A percentile compares a stretch with the other conserved stretches of the same genome.
phyloP scores from a whole-genome alignment of 2,797 vertebrate species.

The Sebastes flavidus region DNA sequence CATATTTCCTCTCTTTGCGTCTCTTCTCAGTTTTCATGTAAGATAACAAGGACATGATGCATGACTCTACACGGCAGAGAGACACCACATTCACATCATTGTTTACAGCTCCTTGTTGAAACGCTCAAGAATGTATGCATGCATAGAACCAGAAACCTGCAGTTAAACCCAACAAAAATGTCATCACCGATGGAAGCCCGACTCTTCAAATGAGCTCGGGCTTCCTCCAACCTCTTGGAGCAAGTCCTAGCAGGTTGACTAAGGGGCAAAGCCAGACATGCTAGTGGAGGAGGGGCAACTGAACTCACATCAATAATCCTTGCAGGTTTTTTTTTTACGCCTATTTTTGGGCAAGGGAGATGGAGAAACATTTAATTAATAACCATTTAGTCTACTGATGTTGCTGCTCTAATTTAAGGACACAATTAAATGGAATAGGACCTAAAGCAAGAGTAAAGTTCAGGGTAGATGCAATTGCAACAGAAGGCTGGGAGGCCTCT shows the following conservation, averaged over 20 bases:
- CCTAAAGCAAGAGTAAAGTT: conserved; percentile 11
- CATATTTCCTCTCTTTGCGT: not conserved
- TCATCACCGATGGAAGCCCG: conserved; percentile 56
- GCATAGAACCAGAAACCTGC: conserved; percentile 35
- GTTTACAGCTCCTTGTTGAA: conserved; percentile 28
- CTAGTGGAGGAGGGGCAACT: conserved; percentile 60
- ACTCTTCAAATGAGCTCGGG: conserved; percentile 60
- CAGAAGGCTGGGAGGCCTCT: conserved; percentile 18
- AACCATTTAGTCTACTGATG: not conserved
- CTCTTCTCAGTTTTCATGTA: conserved; percentile 19
- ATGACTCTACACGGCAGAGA: conserved; percentile 22
- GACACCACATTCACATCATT: conserved; percentile 9
- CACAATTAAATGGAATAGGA: not conserved
- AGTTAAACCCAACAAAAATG: conserved; percentile 30
- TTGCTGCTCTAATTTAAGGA: not conserved
- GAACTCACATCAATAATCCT: conserved; percentile 56
- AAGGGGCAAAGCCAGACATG: conserved; percentile 72
- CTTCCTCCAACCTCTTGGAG: conserved; percentile 67
- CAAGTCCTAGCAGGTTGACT: conserved; percentile 79
- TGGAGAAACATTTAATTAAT: conserved; percentile 1
- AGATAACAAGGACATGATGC: conserved; percentile 17
- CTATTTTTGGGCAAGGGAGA: conserved; percentile 12
- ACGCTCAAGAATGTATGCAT: conserved; percentile 21
- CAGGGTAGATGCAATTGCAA: conserved; percentile 1
- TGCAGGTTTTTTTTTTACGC: conserved; percentile 19